Conservation (phyloP, 2,888 invertebrate genomes). For the Ormyrus nitidulus region DNA sequence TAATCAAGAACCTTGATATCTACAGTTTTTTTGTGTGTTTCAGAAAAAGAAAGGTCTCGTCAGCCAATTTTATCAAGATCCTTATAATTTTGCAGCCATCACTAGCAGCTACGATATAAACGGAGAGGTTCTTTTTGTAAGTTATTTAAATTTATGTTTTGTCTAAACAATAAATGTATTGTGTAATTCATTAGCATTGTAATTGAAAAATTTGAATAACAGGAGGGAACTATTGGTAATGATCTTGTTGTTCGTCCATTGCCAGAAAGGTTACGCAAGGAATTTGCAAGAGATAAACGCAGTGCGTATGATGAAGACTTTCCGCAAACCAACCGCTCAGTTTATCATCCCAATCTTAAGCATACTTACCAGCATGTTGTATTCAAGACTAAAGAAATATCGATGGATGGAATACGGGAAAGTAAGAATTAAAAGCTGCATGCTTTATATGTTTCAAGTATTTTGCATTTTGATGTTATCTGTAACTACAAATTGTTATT, state of each 20-base stretch:
- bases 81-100: slow-evolving; percentile 59
- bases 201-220: slow-evolving; percentile 38
- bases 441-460: background rate
- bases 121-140: slow-evolving; percentile 60
- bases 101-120: slow-evolving; percentile 52
- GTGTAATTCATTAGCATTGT: slow-evolving; percentile 9
- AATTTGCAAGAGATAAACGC: slow-evolving; percentile 44
- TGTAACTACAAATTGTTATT: background rate
- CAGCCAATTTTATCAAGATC: slow-evolving; percentile 58
- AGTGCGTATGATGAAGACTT: slow-evolving; percentile 13
- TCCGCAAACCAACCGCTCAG: slow-evolving; percentile 37
- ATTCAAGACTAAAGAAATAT: slow-evolving; percentile 33
- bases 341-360: slow-evolving; percentile 44
- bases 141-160: slow-evolving; percentile 30
- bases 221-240: slow-evolving; percentile 61
- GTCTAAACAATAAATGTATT: background rate
- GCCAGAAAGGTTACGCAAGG: slow-evolving; percentile 56
- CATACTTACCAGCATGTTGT: slow-evolving; percentile 48
- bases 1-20: background rate
- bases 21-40: background rate
- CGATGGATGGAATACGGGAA: slow-evolving; percentile 19
- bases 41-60: slow-evolving; percentile 21
- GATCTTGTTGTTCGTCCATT: slow-evolving; percentile 60
- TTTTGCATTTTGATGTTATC: background rate
- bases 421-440: slow-evolving; percentile 27